A percentile compares a stretch with the other conserved stretches of the same genome.
Conservation (phyloP, 2,888 invertebrate genomes). For the Melitaea athalia region DNA sequence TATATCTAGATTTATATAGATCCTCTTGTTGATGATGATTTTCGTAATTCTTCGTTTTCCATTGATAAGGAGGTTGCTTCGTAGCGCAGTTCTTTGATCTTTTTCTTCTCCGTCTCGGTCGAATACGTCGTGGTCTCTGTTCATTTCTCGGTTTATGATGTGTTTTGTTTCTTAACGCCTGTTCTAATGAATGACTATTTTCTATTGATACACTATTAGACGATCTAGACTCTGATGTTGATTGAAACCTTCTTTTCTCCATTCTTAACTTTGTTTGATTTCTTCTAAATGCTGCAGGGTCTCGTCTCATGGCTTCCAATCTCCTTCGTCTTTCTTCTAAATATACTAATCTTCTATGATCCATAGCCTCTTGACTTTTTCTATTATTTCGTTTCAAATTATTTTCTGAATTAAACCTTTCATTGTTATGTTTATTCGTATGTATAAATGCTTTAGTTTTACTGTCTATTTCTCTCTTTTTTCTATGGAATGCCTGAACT, state of each 20-base stretch:
- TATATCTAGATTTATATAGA: conserved; percentile 46
- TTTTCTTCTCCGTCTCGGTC: conserved; percentile 64
- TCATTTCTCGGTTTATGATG: conserved; percentile 53
- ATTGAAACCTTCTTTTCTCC: conserved; percentile 59
- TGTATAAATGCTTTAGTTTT: conserved; percentile 47
- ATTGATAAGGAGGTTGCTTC: conserved; percentile 72
- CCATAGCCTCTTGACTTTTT: conserved; percentile 80
- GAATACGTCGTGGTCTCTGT: conserved; percentile 56
- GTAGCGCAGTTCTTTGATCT: conserved; percentile 74
- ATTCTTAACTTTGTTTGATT: conserved; percentile 61
- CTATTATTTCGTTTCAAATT: conserved; percentile 66
- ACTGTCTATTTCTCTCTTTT: conserved; percentile 59
- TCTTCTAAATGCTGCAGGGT: conserved; percentile 69
- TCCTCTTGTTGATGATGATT: conserved; percentile 44
- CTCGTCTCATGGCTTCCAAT: conserved; percentile 66
- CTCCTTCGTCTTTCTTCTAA: conserved; percentile 64
- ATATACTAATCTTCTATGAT: conserved; percentile 65
- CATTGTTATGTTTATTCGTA: conserved; percentile 64
- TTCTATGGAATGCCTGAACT: conserved; percentile 66
- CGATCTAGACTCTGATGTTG: conserved; percentile 34
- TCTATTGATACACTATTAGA: conserved; percentile 63
- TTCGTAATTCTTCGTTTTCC: conserved; percentile 56
- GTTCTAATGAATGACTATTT: conserved; percentile 59
- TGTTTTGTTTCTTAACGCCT: conserved; percentile 48
- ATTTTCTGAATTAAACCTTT: conserved; percentile 74